Conservation (phyloP, 2,888 invertebrate genomes). For the Rugalucina vietnamica region DNA sequence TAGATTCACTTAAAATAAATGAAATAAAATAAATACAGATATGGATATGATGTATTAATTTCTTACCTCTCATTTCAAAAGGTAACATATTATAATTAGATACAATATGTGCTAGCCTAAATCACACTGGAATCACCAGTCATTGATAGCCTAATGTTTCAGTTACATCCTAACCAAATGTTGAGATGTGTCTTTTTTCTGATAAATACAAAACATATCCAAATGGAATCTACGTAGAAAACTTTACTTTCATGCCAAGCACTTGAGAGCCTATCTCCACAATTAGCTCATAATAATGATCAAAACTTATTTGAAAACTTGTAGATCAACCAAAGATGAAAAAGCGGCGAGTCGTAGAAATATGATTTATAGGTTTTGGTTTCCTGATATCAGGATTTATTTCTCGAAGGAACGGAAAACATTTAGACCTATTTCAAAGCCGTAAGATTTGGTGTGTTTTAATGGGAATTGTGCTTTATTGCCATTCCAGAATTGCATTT, state of each 20-base stretch:
- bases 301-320: constrained; percentile 7
- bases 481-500: constrained; percentile 3
- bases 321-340: constrained; percentile 10
- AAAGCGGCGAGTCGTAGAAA: neutral
- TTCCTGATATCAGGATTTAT: constrained; percentile 2
- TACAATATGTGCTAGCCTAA: too few relatives aligned
- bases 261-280: neutral
- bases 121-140: too few relatives aligned
- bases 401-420: neutral
- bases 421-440: neutral
- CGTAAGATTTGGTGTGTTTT: constrained; percentile 1
- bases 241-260: constrained; percentile 4
- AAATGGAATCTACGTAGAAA: neutral
- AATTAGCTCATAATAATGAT: neutral
- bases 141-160: too few relatives aligned
- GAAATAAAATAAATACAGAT: too few relatives aligned
- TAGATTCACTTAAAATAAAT: too few relatives aligned
- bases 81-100: too few relatives aligned
- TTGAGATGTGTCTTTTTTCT: too few relatives aligned
- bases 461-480: constrained; percentile 4
- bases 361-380: constrained; percentile 4
- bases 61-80: too few relatives aligned
- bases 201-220: too few relatives aligned
- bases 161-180: too few relatives aligned
- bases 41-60: too few relatives aligned